Conservation (phyloP, 2,113 vertebrate species). For the Oriolus oriolus region DNA sequence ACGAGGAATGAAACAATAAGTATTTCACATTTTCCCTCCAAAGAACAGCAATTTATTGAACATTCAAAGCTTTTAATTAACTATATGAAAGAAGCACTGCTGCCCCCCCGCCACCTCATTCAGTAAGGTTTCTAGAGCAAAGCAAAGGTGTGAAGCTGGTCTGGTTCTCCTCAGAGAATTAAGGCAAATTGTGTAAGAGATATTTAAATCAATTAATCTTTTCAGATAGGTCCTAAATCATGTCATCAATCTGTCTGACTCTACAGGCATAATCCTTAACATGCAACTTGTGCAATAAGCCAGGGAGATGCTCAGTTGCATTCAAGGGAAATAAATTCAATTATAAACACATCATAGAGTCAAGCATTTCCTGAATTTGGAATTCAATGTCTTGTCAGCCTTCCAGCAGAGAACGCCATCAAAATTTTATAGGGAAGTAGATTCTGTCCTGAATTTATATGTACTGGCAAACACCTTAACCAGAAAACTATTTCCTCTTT, state of each 20-base stretch:
- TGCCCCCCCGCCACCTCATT: background rate
- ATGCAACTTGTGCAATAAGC: background rate
- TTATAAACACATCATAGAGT: conserved; percentile 56
- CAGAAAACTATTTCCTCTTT: background rate
- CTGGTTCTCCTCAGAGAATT: background rate
- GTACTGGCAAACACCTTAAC: background rate
- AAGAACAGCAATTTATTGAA: background rate
- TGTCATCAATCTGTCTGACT: background rate
- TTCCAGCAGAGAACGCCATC: conserved; percentile 34
- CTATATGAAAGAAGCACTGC: background rate
- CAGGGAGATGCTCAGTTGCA: background rate
- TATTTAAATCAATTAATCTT: conserved; percentile 28
- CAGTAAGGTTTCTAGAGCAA: background rate
- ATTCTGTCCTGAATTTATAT: background rate
- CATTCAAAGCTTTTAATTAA: background rate
- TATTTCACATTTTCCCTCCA: background rate
- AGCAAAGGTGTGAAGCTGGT: background rate
- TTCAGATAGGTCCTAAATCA: background rate
- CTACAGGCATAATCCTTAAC: background rate
- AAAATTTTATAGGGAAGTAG: conserved; percentile 23
- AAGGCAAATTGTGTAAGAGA: background rate
- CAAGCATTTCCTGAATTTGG: conserved; percentile 43
- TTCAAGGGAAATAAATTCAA: conserved; percentile 58
- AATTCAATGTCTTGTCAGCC: conserved; percentile 40
- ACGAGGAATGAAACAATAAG: background rate